Evolutionary conservation across 1,140 invertebrate species (phyloP).

Genomic region (Pissodes strobi): DNA sequence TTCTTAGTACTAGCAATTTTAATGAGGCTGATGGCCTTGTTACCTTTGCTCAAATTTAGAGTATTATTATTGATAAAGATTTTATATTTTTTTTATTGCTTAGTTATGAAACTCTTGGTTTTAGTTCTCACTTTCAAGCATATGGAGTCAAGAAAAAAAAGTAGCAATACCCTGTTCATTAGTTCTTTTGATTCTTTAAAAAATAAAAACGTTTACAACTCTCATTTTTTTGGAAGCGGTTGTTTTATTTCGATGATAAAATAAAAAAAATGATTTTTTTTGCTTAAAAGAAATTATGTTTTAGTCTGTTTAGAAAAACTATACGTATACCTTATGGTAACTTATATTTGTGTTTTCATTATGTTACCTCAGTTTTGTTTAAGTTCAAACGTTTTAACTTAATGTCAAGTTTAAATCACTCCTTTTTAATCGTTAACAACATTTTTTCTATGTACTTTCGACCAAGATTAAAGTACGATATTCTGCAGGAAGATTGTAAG

Average conservation of each 20-base stretch:
- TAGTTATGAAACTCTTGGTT: slow-evolving; percentile 6
- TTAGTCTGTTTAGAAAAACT: neutral
- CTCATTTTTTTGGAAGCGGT: slow-evolving; percentile 4
- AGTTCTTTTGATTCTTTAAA: slow-evolving; percentile 7
- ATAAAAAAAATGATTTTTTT: neutral
- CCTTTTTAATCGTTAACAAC: neutral
- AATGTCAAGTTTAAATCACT: neutral
- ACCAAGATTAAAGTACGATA: neutral
- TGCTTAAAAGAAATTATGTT: neutral
- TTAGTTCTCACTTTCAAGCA: slow-evolving; percentile 9
- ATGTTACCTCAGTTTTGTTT: too few relatives aligned
- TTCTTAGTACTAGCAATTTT: neutral
- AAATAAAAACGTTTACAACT: slow-evolving; percentile 2
- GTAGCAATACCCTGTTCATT: neutral
- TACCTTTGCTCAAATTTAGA: neutral
- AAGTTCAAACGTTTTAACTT: neutral
- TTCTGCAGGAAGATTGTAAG: neutral
- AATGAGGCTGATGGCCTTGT: neutral
- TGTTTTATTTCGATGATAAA: slow-evolving; percentile 4
- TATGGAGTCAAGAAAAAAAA: neutral
- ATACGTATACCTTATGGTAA: too few relatives aligned
- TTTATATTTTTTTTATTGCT: neutral
- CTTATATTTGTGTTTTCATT: too few relatives aligned
- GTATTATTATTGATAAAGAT: slow-evolving; percentile 7
- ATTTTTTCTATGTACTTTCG: neutral